phyloP scores from a whole-genome alignment of 2,113 vertebrate species.

The Sula dactylatra region DNA sequence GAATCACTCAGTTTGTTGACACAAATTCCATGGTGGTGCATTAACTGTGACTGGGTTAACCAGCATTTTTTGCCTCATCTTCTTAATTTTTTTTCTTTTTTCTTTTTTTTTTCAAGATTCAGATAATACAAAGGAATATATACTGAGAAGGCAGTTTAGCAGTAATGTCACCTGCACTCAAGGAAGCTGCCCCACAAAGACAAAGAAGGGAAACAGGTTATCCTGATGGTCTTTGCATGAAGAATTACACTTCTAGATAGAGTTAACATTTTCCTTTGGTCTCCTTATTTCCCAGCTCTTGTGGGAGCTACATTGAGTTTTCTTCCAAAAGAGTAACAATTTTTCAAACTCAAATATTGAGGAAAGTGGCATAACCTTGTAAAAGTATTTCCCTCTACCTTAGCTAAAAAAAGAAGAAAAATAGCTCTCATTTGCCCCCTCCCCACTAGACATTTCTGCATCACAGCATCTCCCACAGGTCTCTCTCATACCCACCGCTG shows the following conservation, averaged over 20 bases:
- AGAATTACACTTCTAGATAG: neutral
- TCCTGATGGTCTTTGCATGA: neutral
- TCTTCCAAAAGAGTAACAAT: neutral
- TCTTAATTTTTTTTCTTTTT: neutral
- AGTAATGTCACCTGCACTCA: neutral
- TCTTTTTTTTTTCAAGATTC: neutral
- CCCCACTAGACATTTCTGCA: neutral
- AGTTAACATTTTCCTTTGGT: neutral
- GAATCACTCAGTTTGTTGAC: constrained; percentile 3
- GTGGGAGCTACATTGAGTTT: neutral
- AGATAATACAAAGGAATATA: neutral
- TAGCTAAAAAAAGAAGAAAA: neutral
- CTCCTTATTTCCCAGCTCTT: neutral
- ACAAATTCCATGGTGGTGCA: neutral
- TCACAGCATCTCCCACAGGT: neutral
- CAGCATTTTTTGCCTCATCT: neutral
- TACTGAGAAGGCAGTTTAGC: neutral
- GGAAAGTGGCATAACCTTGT: neutral
- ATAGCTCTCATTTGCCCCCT: neutral
- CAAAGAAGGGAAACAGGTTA: neutral
- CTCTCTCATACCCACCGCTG: neutral
- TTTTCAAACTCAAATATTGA: neutral
- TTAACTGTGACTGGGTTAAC: neutral
- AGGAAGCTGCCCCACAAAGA: neutral
- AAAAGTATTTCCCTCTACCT: neutral